Base-by-base conservation (phyloP, 2,113 vertebrate species). In the Cinclus cinclus region DNA sequence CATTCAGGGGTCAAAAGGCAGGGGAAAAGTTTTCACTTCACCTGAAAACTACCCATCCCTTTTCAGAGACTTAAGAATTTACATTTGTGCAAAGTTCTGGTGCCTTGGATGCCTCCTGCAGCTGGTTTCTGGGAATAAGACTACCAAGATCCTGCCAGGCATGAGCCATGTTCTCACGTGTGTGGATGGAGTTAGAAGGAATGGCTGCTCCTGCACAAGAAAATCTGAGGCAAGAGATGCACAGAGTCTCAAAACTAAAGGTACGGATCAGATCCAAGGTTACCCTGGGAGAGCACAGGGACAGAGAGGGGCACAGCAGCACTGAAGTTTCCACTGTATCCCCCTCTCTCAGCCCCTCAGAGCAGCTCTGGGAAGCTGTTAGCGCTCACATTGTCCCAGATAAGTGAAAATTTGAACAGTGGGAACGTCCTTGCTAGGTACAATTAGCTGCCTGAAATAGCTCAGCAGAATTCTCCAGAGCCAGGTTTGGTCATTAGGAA, bases 371-470 rank as follows among this genome's bases (percentile, higher is more conserved):
- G 53, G 70, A 89, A 83, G 96, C 56, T 2, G 12, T 49, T 49
- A 49, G 47, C 6, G 1, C 69, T 92, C 65, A 19, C 1, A 0
- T 62, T 70, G 76, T 35, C 91, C 87, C 89, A 82, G 81, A 91
- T 84, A 94, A 64, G 65, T 42, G 83, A 70, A 55, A 41, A 78
- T 86, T 58, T 70, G 68, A 94, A 81, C 65, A 71, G 89, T 52
- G 30, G 77, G 81, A 89, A 95, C 0, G 58, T 94, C 90, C 95
- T 94, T 96, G 84, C 70, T 85, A 44, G 39, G 75, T 92, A 84
- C 92, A 94, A 92, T 94, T 64, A 95, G n/a, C 83, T 83, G 67
- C 74, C 89, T 85, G 87, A 87, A 95, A 94, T 89, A 95, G 47
- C 62, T 41, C 55, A 63, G 78, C 7, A 4, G 50, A 89, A 97